Base-by-base conservation (phyloP, 2,113 vertebrate genomes). In the Struthidea cinerea region DNA sequence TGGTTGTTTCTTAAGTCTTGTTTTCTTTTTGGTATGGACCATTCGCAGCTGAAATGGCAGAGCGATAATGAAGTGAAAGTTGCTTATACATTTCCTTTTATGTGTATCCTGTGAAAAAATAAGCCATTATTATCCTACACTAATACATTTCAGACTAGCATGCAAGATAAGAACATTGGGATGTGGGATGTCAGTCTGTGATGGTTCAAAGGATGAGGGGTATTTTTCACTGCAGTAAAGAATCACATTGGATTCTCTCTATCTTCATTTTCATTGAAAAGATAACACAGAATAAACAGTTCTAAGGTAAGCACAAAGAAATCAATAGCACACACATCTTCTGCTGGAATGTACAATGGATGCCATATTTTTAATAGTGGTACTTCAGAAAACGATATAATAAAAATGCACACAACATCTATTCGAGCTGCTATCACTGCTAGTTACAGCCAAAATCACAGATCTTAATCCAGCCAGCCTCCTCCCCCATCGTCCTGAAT, bases 401-500 rank as follows among this genome's bases (percentile, higher is more conserved):
- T 69, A 60, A 83, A 90, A 84, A 49, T 49, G 73, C 47, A 53
- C 14, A 11, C 11, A 42, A 9, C 21, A 17, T 11, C 69, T 44
- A 10, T 18, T 21, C 0, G 5, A 53, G 59, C 55, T 80, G 35
- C n/a, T 87, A 7, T 53, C 57, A 1, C 37, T 41, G 24, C 46
- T 15, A 4, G 39, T 20, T 37, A 4, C 6, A 73, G 61, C 53
- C 1, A 1, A n/a, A 44, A 50, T 18, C 78, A 18, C 75, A 41
- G 82, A 26, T 28, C 56, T 18, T 0, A 16, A n/a, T 14, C 74
- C 22, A 27, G 55, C 3, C 27, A 41, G 30, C 35, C 52, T 35
- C 32, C 47, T 47, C 15, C 81, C 8, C 3, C 16, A 1, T 2
- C 0, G 0, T 2, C 56, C 32, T 3, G 1, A n/a, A 13, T 6